phyloP scores from a whole-genome alignment of 2,113 vertebrate species.

The Alces alces region DNA sequence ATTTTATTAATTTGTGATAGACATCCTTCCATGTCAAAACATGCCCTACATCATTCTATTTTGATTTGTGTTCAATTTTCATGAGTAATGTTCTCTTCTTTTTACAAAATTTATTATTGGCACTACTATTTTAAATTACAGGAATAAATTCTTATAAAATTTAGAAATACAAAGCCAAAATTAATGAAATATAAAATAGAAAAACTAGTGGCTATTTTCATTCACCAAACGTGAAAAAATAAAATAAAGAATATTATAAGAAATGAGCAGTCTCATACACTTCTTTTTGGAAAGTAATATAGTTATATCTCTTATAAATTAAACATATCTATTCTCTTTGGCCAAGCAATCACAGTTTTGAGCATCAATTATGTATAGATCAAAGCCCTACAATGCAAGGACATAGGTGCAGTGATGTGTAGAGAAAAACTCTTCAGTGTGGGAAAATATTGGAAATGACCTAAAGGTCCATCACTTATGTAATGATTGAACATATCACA shows the following conservation, averaged over 20 bases:
- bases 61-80: not conserved
- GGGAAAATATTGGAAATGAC: not conserved
- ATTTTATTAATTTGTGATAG: not conserved
- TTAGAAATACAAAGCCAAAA: not conserved
- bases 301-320: not conserved
- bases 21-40: not conserved
- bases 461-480: not conserved
- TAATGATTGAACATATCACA: not conserved
- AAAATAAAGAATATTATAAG: not conserved
- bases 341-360: not conserved
- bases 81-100: not conserved
- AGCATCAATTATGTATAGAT: not conserved
- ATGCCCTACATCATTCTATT: not conserved
- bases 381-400: not conserved
- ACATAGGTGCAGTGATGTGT: not conserved
- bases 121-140: not conserved
- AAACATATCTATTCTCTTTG: not conserved
- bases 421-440: not conserved
- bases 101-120: not conserved
- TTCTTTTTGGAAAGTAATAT: not conserved
- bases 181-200: slow-evolving; percentile 25
- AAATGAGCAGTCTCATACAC: not conserved
- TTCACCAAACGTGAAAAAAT: not conserved
- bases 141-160: not conserved
- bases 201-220: not conserved